Evolutionary conservation across 2,888 invertebrate species (phyloP).

Genomic region (Arenicola marina): DNA sequence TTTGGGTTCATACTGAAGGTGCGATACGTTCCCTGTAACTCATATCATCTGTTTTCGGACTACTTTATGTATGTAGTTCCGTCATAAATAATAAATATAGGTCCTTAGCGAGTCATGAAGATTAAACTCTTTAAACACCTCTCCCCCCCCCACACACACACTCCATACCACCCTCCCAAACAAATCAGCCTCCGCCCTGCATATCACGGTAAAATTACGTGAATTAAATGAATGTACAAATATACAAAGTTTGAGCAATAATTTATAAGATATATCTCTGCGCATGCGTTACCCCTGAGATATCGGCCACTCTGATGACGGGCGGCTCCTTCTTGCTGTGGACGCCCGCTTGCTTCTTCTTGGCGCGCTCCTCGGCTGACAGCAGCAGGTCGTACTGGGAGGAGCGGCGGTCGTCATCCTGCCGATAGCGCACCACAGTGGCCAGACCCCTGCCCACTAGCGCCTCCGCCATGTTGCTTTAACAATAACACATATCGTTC

Average conservation of each 20-base stretch:
- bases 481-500: slow-evolving; percentile 29
- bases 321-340: slow-evolving; percentile 76
- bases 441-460: slow-evolving; percentile 87
- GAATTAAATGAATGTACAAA: neutral
- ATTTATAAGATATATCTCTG: neutral
- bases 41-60: too few species aligned
- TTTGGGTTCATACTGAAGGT: too few species aligned
- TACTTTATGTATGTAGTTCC: too few species aligned
- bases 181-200: too few species aligned
- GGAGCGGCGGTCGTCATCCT: slow-evolving; percentile 95
- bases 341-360: slow-evolving; percentile 68
- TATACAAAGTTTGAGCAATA: neutral
- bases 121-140: too few species aligned
- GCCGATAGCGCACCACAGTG: slow-evolving; percentile 88
- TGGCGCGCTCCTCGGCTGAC: slow-evolving; percentile 90
- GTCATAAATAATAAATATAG: too few species aligned
- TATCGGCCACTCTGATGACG: slow-evolving; percentile 82
- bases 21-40: too few species aligned
- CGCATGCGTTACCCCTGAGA: slow-evolving; percentile 71
- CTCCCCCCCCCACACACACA: too few species aligned
- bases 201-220: too few species aligned
- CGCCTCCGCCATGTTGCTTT: slow-evolving; percentile 90
- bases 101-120: too few species aligned
- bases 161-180: too few species aligned
- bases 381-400: slow-evolving; percentile 89